A percentile compares a stretch with the other conserved stretches of the same genome.
phyloP scores from a whole-genome alignment of 2,888 invertebrate genomes.

The Chouioia cunea region DNA sequence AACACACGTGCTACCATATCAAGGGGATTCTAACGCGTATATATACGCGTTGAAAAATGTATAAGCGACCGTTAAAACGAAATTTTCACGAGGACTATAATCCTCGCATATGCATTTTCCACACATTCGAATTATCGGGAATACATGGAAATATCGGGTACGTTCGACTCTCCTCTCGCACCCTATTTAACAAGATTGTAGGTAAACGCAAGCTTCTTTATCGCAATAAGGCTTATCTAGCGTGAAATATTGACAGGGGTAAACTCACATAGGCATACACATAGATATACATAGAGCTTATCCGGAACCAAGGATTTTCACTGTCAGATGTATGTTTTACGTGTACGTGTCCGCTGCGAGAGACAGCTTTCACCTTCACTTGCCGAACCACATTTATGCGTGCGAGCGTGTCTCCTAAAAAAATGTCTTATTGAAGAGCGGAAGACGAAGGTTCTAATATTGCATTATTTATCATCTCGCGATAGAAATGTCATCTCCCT shows the following conservation, averaged over 20 bases:
- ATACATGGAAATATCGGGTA: too few relatives aligned
- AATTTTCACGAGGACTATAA: conserved; percentile 27
- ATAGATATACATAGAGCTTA: conserved; percentile 17
- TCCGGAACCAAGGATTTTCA: conserved; percentile 40
- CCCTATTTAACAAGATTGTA: conserved; percentile 42
- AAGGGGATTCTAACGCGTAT: not conserved
- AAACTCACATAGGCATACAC: too few relatives aligned
- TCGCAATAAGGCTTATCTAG: conserved; percentile 48
- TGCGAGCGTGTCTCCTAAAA: too few relatives aligned
- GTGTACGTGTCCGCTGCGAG: conserved; percentile 34
- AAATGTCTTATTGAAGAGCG: too few relatives aligned
- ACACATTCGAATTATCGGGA: conserved; percentile 1
- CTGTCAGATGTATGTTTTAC: conserved; percentile 47
- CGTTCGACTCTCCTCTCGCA: conserved; percentile 28
- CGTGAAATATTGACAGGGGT: conserved; percentile 48
- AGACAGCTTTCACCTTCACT: conserved; percentile 46
- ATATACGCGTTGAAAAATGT: not conserved
- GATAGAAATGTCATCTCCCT: too few relatives aligned
- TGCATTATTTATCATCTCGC: too few relatives aligned
- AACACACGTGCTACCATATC: not conserved
- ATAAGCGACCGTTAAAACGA: conserved; percentile 28
- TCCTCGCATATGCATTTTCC: not conserved
- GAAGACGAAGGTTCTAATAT: too few relatives aligned
- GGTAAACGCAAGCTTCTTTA: conserved; percentile 41
- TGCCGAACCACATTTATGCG: conserved; percentile 3